Conservation (phyloP, 1,140 invertebrate genomes). For the Sycophaga agraensis region DNA sequence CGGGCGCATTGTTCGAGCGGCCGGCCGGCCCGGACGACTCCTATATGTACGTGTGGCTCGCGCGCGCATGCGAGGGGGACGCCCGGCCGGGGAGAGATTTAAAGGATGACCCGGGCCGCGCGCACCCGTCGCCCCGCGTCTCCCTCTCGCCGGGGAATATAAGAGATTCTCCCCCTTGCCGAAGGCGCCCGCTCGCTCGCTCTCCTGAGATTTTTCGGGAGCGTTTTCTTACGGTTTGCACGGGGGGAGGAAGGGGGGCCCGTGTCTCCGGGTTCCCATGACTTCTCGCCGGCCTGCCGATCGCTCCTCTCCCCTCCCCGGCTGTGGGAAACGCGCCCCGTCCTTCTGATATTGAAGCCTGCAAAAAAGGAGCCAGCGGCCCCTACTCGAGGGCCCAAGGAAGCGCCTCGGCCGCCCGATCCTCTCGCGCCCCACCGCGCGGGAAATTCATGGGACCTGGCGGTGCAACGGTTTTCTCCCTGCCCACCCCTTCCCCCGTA, state of each 20-base stretch:
- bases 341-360: conserved; percentile 52
- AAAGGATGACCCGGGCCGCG: conserved; percentile 19
- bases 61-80: not conserved
- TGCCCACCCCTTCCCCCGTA: too few relatives aligned
- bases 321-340: conserved; percentile 56
- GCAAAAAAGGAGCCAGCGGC: conserved; percentile 51
- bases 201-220: conserved; percentile 40
- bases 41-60: too few relatives aligned
- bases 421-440: not conserved
- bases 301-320: conserved; percentile 31
- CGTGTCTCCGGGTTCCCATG: conserved; percentile 34
- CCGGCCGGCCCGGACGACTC: too few relatives aligned
- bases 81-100: not conserved
- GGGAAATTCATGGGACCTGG: not conserved
- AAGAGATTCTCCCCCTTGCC: conserved; percentile 15
- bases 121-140: conserved; percentile 24
- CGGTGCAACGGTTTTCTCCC: not conserved
- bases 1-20: not conserved
- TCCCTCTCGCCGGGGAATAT: not conserved
- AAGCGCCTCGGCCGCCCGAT: conserved; percentile 41
- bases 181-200: conserved; percentile 14
- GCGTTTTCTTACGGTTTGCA: conserved; percentile 23
- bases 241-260: not conserved
- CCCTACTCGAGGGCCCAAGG: too few relatives aligned
- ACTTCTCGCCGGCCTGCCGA: conserved; percentile 24